phyloP scores from a whole-genome alignment of 2,888 invertebrate genomes.

The Kuschelorhynchus macadamiae region DNA sequence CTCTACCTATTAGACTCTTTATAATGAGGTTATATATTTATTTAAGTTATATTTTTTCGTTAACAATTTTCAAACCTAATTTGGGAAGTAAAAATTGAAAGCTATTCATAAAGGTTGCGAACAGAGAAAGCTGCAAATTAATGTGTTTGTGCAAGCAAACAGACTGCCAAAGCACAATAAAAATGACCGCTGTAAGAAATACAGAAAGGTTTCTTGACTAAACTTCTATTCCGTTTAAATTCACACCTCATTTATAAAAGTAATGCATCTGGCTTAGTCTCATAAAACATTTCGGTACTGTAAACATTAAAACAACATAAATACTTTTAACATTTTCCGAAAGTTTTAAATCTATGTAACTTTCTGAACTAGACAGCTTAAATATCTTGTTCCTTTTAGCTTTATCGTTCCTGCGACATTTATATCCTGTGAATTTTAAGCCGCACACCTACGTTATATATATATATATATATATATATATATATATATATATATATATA shows the following conservation, averaged over 20 bases:
- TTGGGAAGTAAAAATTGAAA: neutral
- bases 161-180: neutral
- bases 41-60: too few species aligned
- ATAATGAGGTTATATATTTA: too few species aligned
- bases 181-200: slow-evolving; percentile 14
- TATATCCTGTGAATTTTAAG: too few species aligned
- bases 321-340: slow-evolving; percentile 34
- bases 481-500: too few species aligned
- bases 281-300: slow-evolving; percentile 31
- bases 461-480: too few species aligned
- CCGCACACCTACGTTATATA: too few species aligned
- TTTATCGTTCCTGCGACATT: slow-evolving; percentile 32
- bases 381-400: slow-evolving; percentile 30
- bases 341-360: slow-evolving; percentile 37
- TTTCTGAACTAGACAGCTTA: slow-evolving; percentile 40
- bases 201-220: slow-evolving; percentile 9
- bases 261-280: slow-evolving; percentile 20
- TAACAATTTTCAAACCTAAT: neutral
- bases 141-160: too few species aligned
- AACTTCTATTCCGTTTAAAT: slow-evolving; percentile 21
- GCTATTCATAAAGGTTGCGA: neutral
- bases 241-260: slow-evolving; percentile 33
- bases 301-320: slow-evolving; percentile 40
- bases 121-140: neutral
- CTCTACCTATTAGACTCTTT: too few species aligned